Base-by-base conservation (phyloP, 1,140 invertebrate species). In the Drosophila virilis region DNA sequence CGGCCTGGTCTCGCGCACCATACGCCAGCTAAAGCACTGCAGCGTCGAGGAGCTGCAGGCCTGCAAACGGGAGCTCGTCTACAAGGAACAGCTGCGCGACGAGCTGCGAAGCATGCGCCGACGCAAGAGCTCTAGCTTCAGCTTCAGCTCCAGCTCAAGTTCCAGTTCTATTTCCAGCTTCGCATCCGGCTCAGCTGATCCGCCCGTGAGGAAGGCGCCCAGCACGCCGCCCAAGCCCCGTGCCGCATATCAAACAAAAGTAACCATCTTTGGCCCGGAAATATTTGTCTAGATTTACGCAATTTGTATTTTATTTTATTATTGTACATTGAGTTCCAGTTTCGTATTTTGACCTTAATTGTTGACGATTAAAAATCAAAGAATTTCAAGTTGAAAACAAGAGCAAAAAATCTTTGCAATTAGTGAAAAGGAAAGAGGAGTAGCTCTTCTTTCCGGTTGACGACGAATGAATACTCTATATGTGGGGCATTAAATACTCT, bases 351-450 rank as follows among this genome's bases (percentile, higher is more conserved):
- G 66, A 55, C 46, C 55, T 88, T 86, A 86, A 89, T 83, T 88
- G 83, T 86, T 86, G 79, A 88, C 84, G 83, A 86, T 86, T 85
- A 78, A 70, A 85, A 85, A 85, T 86, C 82, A 81, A 64, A 78
- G 60, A 84, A 77, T 66, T 71, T 45, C 38, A 10, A 45, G 35
- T 74, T 69, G 28, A 54, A 67, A 17, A 62, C n/a, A 15, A 43
- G 37, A 61, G 45, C 37, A 40, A 38, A 9, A 75, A 62, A 71
- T 15, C 40, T 59, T 60, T 67, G 69, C 77, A 84, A 73, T 77
- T 84, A 77, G 51, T 74, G 62, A 81, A 86, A 3, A 28, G 22
- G 22, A 28, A 28, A 28, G 22, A 28, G 4, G 0, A 28, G 22
- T 5, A 28, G 22, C 22, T 28, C 22, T 5, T 28, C 22, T 28